Evolutionary conservation across 2,797 vertebrate genomes (phyloP), one percentile per base, ranked within the genome.

Genomic region (Hybognathus amarus): DNA sequence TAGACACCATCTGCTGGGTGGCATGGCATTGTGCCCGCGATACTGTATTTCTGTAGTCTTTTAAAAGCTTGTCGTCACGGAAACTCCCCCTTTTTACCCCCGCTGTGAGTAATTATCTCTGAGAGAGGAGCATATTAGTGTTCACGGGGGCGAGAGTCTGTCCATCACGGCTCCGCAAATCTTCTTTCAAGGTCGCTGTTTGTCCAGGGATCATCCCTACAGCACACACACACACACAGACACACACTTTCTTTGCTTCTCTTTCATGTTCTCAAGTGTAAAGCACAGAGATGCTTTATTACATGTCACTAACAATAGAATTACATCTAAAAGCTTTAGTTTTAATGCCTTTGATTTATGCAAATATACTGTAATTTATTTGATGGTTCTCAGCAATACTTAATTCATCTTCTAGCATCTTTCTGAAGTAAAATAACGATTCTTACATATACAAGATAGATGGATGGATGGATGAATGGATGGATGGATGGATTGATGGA

Each of bases 41-140:
- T 36, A 63, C 24, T 63, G 24, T 87, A 77, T 88, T 79, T 80
- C 77, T 67, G 66, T 70, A 79, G 74, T 42, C 22, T 74, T 91
- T 91, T 89, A 92, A 90, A 91, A 88, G 83, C 87, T 90, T 68
- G 88, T 92, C 90, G 91, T 93, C 93, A 94, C 92, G 90, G 90
- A 90, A 87, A 92, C 92, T 87, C 90, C 90, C 89, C 89, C 87
- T 86, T n/a, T n/a, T n/a, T 61, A 69, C 79, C 84, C 94, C 91
- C 92, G 93, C 93, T 94, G 93, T 88, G 93, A 91, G 91, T 94
- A 94, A 94, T 95, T 93, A 93, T 92, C 91, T 93, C 92, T 92
- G 91, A 94, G 94, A 93, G 90, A 90, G 92, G 89, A 90, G 61
- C 90, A 92, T 90, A 92, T 93, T 93, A 93, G 91, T 89, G 90